A percentile compares a stretch with the other conserved stretches of the same genome.
Conservation (phyloP, 92 coral and sea anemone species). For the Parazoanthus atlanticus region DNA sequence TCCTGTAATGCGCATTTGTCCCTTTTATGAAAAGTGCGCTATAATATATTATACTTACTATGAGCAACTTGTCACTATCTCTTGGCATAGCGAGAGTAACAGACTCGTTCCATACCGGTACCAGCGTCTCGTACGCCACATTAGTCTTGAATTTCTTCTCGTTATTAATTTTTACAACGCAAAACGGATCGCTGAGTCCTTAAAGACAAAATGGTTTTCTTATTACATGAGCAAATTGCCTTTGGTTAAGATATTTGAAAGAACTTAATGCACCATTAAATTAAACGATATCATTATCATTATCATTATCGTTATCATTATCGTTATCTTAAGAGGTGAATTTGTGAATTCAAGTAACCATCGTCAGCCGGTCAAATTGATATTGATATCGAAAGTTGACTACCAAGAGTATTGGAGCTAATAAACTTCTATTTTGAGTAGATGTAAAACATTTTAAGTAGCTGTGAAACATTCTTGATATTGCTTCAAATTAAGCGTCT, state of each 20-base stretch:
- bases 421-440: too few species aligned
- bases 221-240: not conserved
- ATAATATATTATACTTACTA: slow-evolving; percentile 58
- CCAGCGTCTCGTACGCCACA: slow-evolving; percentile 84
- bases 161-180: slow-evolving; percentile 85
- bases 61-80: slow-evolving; percentile 67
- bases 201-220: not conserved
- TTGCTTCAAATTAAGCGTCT: too few species aligned
- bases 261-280: not conserved
- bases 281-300: not conserved
- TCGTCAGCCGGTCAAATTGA: too few species aligned
- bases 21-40: too few species aligned
- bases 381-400: too few species aligned
- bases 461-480: too few species aligned
- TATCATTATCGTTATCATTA: not conserved
- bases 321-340: not conserved
- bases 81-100: slow-evolving; percentile 90
- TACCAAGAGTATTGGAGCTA: too few species aligned
- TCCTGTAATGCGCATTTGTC: too few species aligned
- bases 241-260: not conserved
- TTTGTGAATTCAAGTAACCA: not conserved
- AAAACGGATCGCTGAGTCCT: slow-evolving; percentile 95
- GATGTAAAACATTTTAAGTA: too few species aligned
- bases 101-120: slow-evolving; percentile 92
- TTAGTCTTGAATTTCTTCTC: slow-evolving; percentile 89